Percentiles rank a stretch among this genome's conserved stretches.
Conservation (phyloP, 1,140 invertebrate species). For the Agraylea sexmaculata region DNA sequence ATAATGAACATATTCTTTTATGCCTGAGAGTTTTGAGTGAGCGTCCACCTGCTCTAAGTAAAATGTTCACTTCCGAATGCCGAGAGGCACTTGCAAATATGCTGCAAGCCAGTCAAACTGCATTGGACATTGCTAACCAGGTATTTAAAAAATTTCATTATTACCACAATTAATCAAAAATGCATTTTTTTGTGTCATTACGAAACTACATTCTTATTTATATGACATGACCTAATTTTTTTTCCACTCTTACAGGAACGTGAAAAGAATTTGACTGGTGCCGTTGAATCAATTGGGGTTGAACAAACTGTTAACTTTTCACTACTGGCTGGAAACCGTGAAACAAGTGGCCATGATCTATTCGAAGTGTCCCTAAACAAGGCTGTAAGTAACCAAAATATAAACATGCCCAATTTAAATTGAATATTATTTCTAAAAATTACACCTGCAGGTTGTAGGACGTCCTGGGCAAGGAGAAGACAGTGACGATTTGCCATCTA, state of each 20-base stretch:
- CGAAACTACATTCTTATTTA: background rate
- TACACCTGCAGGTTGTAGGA: constrained; percentile 16
- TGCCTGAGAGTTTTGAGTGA: constrained; percentile 73
- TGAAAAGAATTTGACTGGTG: constrained; percentile 13
- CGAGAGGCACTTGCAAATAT: constrained; percentile 73
- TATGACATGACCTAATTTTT: background rate
- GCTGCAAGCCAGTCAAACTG: constrained; percentile 45
- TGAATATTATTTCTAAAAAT: too few species aligned
- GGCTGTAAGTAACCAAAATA: constrained; percentile 42
- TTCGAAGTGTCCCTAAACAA: constrained; percentile 92
- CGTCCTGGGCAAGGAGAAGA: constrained; percentile 20
- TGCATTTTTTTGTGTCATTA: constrained; percentile 82
- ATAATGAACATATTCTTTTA: constrained; percentile 79
- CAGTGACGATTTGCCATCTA: constrained; percentile 17
- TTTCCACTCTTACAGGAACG: constrained; percentile 14
- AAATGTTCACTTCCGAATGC: constrained; percentile 70
- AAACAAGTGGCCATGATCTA: constrained; percentile 73
- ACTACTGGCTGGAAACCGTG: constrained; percentile 54
- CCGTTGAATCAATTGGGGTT: constrained; percentile 12
- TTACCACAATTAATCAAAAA: constrained; percentile 70
- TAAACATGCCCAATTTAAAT: constrained; percentile 64
- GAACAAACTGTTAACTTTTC: constrained; percentile 57
- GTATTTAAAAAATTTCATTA: constrained; percentile 7
- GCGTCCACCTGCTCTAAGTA: constrained; percentile 52
- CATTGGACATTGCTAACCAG: constrained; percentile 19